Conservation (phyloP, 2,888 invertebrate genomes). For the Microplitis manilae region DNA sequence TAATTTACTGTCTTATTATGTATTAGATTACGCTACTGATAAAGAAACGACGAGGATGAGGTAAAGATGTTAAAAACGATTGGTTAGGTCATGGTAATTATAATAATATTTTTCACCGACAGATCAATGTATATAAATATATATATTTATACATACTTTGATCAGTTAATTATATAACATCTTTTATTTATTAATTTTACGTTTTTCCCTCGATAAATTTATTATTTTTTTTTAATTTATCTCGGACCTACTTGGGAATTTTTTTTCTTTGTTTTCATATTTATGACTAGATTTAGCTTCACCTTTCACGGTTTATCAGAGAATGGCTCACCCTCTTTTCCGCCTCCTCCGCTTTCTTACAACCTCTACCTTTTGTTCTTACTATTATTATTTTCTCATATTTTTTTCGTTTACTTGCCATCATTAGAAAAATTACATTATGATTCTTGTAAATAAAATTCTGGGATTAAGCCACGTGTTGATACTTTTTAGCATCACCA, state of each 20-base stretch:
- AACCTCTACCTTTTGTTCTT: conserved; percentile 44
- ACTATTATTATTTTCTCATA: neutral
- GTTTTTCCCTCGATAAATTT: neutral
- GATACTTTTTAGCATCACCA: too few relatives aligned
- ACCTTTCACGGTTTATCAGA: conserved; percentile 17
- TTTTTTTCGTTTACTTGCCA: conserved; percentile 11
- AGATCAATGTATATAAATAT: conserved; percentile 53
- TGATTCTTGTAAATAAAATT: conserved; percentile 10
- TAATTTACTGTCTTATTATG: conserved; percentile 36
- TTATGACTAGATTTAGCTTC: conserved; percentile 4
- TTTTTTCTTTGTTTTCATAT: conserved; percentile 6
- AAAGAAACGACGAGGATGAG: conserved; percentile 15
- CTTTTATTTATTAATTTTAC: too few relatives aligned
- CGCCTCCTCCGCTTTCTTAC: conserved; percentile 38
- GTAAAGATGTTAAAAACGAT: conserved; percentile 11
- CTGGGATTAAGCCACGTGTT: neutral
- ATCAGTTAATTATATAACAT: too few relatives aligned
- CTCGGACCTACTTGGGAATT: neutral
- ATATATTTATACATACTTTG: conserved; percentile 3
- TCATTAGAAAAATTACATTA: neutral
- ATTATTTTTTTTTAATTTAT: neutral
- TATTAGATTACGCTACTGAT: conserved; percentile 36
- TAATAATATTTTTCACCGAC: conserved; percentile 61
- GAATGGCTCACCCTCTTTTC: conserved; percentile 31
- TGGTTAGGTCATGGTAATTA: conserved; percentile 41